Conservation (phyloP, 2,113 vertebrate species). For the Aspidoscelis tigris region DNA sequence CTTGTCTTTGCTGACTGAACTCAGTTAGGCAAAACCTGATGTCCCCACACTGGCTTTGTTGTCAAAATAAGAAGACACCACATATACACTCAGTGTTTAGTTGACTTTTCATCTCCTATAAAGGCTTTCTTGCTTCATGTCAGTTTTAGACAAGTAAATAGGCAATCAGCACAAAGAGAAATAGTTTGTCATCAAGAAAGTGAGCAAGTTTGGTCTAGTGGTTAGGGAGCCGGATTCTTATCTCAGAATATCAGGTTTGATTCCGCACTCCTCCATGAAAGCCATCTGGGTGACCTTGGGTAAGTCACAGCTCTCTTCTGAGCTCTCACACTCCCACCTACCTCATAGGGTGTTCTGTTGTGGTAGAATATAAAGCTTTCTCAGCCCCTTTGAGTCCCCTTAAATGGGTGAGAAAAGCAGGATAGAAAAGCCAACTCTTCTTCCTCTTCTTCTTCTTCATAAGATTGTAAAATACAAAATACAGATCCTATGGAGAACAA, state of each 20-base stretch:
- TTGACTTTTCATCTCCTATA: neutral
- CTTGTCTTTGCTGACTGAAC: neutral
- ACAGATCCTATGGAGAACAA: neutral
- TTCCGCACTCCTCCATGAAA: no score
- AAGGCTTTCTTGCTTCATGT: neutral
- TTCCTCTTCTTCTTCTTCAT: neutral
- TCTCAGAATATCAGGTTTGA: no score
- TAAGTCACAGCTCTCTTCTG: no score
- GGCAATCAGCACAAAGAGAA: neutral
- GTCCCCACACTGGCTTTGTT: neutral
- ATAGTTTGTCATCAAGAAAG: neutral
- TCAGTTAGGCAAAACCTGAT: neutral
- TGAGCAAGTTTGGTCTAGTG: neutral
- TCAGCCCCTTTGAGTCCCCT: no score
- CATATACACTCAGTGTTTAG: neutral
- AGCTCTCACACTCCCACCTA: no score
- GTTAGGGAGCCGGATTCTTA: no score
- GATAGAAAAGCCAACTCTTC: no score
- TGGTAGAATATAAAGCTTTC: no score
- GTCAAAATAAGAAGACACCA: slow-evolving; percentile 21
- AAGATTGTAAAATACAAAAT: no score
- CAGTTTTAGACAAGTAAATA: neutral
- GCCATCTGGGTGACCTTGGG: no score
- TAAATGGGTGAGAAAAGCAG: no score
- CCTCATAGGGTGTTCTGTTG: no score